Evolutionary conservation across 2,797 vertebrate genomes (phyloP).

Genomic region (Brachyalestes nurse): DNA sequence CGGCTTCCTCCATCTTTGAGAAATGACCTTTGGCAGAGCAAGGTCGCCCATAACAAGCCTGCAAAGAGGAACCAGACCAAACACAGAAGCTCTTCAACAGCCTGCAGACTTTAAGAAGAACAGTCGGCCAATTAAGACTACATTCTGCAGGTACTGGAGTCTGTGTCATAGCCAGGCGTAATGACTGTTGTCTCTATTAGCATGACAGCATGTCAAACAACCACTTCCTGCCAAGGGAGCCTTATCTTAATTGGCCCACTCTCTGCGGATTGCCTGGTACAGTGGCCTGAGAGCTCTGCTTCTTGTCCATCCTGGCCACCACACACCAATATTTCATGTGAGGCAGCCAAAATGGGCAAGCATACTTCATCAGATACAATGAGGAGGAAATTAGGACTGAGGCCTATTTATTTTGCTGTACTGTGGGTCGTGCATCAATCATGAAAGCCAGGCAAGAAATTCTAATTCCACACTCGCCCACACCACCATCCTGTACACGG

Average conservation of each 20-base stretch:
- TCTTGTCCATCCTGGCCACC: conserved; percentile 64
- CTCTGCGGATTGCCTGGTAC: conserved; percentile 73
- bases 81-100: conserved; percentile 52
- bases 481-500: conserved; percentile 7
- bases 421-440: conserved; percentile 62
- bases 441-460: conserved; percentile 37
- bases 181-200: conserved; percentile 76
- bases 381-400: conserved; percentile 63
- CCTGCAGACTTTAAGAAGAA: conserved; percentile 42
- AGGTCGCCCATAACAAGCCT: conserved; percentile 44
- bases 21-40: conserved; percentile 55
- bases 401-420: conserved; percentile 64
- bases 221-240: conserved; percentile 82
- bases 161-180: conserved; percentile 68
- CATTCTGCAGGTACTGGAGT: conserved; percentile 66
- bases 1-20: conserved; percentile 29
- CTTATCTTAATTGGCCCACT: conserved; percentile 81
- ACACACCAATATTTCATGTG: conserved; percentile 66
- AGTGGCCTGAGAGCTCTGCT: conserved; percentile 68
- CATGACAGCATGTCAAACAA: conserved; percentile 83
- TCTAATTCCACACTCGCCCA: conserved; percentile 16
- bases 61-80: conserved; percentile 57
- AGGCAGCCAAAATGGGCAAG: conserved; percentile 56
- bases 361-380: conserved; percentile 61
- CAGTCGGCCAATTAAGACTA: conserved; percentile 62